Evolutionary conservation across 2,797 vertebrate species (phyloP).

Genomic region (Otus scops): DNA sequence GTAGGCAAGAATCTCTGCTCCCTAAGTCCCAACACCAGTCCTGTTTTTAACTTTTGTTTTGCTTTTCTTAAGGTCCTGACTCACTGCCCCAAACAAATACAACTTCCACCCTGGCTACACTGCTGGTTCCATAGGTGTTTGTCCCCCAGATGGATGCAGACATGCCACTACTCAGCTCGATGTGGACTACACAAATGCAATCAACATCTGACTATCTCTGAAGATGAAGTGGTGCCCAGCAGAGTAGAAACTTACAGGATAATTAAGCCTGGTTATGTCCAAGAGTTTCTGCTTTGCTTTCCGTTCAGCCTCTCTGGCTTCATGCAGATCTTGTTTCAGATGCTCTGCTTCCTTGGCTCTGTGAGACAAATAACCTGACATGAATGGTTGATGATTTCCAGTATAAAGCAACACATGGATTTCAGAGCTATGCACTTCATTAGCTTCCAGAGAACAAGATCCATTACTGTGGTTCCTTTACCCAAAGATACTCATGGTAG

Average conservation of each 20-base stretch:
- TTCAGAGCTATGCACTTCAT: background rate
- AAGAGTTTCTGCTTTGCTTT: slow-evolving; percentile 88
- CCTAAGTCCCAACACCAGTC: background rate
- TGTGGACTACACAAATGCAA: background rate
- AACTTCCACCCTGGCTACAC: background rate
- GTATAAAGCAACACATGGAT: background rate
- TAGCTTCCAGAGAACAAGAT: background rate
- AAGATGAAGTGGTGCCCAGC: background rate
- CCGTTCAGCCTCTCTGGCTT: slow-evolving; percentile 88
- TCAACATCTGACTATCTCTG: background rate
- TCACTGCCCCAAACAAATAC: background rate
- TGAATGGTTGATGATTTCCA: background rate
- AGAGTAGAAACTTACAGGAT: slow-evolving; percentile 73
- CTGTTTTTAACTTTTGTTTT: background rate
- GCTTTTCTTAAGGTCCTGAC: background rate
- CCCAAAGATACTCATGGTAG: background rate
- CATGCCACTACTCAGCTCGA: background rate
- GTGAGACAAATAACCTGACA: background rate
- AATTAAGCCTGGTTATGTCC: slow-evolving; percentile 85
- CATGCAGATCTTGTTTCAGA: slow-evolving; percentile 89
- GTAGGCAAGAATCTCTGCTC: background rate
- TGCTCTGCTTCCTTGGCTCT: slow-evolving; percentile 92
- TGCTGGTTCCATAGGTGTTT: background rate
- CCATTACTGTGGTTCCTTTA: background rate
- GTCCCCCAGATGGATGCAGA: background rate